Percentiles rank a stretch among this genome's conserved stretches.
phyloP scores from a whole-genome alignment of 1,140 invertebrate genomes.

The Philotrypesis tridentata region DNA sequence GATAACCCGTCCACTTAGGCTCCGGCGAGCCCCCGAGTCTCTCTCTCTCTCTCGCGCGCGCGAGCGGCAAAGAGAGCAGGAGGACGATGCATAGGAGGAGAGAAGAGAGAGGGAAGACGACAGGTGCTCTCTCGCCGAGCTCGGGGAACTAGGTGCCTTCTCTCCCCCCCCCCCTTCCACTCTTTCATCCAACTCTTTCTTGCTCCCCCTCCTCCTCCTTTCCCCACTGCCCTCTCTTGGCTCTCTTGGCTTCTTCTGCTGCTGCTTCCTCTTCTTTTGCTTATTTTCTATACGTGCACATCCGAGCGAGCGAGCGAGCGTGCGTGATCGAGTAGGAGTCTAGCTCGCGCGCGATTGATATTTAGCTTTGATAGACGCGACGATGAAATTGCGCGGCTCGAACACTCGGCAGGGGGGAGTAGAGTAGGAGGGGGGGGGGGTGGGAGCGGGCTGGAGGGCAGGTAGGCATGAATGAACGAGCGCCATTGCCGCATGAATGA shows the following conservation, averaged over 20 bases:
- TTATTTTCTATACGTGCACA: neutral
- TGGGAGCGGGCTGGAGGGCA: neutral
- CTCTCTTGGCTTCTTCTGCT: neutral
- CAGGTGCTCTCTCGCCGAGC: constrained; percentile 65
- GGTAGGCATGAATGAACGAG: neutral
- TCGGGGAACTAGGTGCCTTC: constrained; percentile 67
- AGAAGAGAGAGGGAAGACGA: constrained; percentile 56
- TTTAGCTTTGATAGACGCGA: neutral
- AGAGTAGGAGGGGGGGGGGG: too few relatives aligned
- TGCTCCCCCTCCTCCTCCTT: neutral
- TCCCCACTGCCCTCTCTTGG: neutral
- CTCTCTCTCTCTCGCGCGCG: constrained; percentile 11
- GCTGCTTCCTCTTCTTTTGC: neutral
- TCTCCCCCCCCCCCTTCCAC: neutral
- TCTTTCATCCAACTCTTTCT: neutral
- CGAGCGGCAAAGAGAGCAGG: constrained; percentile 9
- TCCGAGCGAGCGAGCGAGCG: neutral
- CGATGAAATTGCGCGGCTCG: neutral
- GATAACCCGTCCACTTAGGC: constrained; percentile 72
- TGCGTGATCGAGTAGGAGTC: neutral
- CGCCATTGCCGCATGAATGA: neutral
- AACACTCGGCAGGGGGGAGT: neutral
- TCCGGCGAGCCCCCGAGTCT: constrained; percentile 60
- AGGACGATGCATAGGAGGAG: constrained; percentile 13
- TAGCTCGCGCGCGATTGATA: neutral